Percentiles rank a stretch among this genome's conserved stretches.
Conservation (phyloP, 2,113 vertebrate species). For the Lasiurus cinereus region DNA sequence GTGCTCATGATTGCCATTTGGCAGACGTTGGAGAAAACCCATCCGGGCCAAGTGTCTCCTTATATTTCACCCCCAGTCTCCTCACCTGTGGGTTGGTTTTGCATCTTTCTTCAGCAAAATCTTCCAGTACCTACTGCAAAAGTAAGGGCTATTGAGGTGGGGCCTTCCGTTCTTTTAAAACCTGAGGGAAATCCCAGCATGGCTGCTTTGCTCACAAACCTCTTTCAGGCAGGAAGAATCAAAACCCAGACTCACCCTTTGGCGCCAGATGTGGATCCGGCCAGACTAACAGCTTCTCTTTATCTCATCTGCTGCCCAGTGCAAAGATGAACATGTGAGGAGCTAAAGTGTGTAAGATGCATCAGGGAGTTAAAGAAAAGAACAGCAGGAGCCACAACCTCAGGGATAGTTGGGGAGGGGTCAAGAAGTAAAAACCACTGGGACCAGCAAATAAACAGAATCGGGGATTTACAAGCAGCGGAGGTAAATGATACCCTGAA, state of each 20-base stretch:
- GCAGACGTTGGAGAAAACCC: too few species aligned
- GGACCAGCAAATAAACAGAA: not conserved
- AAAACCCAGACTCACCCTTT: conserved; percentile 57
- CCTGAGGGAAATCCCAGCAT: not conserved
- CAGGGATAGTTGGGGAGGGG: not conserved
- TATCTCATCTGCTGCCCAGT: conserved; percentile 12
- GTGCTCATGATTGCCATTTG: too few species aligned
- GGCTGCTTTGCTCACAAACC: conserved; percentile 41
- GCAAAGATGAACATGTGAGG: not conserved
- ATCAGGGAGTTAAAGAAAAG: conserved; percentile 36
- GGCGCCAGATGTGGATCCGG: not conserved
- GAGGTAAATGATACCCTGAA: conserved; percentile 30
- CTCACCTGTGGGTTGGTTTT: not conserved
- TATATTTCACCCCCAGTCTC: not conserved
- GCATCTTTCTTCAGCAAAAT: not conserved
- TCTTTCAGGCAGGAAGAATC: conserved; percentile 70
- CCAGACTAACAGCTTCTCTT: conserved; percentile 28
- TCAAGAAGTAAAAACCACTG: not conserved
- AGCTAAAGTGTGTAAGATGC: not conserved
- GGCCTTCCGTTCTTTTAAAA: conserved; percentile 13
- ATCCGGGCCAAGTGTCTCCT: not conserved
- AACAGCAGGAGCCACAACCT: not conserved
- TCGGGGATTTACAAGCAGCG: conserved; percentile 56
- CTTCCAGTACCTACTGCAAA: not conserved
- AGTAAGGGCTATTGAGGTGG: not conserved